Evolutionary conservation across 1,140 invertebrate genomes (phyloP), one percentile per base, ranked within the genome.

Genomic region (Drosophila repleta): DNA sequence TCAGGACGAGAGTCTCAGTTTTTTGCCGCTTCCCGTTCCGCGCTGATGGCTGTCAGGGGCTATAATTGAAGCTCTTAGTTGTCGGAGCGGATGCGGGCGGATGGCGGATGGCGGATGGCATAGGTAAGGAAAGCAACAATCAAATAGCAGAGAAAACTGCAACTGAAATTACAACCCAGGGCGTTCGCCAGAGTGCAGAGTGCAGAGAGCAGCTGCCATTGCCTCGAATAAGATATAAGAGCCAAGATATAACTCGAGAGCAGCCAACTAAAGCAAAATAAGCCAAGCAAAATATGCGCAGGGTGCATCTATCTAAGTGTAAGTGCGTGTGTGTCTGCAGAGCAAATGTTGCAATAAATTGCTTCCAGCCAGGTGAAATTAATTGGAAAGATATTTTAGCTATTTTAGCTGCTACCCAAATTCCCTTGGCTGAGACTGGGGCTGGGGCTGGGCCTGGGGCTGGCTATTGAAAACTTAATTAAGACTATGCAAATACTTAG

Each of bases 321-420:
- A 11, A 13, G 13, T 13, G 37, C 4, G 37, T 13, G 35, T 10
- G 35, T 37, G 35, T 18, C 32, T 51, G 35, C 5, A 20, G 24
- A 26, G 76, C 67, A 81, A 87, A 87, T 87, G 81, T 81, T 87
- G 73, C 81, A 74, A 84, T 81, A 87, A 87, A 85, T 81, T 87
- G 68, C 81, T 76, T 56, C 64, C 70, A 84, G 68, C 80, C 70
- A 61, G 81, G 77, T 70, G 65, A 84, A 82, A 87, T 84, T 84
- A 84, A 84, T 84, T 84, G 81, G 81, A 84, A 74, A 84, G 85
- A 84, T 84, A 81, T 84, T 83, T 85, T 46, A 79, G 67, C 60
- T 80, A 83, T 84, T 78, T 82, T 57, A 78, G 58, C 56, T 55
- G 49, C 29, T 48, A 35, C 37, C 61, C 32, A 39, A 61, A 63